phyloP scores from a whole-genome alignment of 2,113 vertebrate genomes.

The Thomomys bottae region DNA sequence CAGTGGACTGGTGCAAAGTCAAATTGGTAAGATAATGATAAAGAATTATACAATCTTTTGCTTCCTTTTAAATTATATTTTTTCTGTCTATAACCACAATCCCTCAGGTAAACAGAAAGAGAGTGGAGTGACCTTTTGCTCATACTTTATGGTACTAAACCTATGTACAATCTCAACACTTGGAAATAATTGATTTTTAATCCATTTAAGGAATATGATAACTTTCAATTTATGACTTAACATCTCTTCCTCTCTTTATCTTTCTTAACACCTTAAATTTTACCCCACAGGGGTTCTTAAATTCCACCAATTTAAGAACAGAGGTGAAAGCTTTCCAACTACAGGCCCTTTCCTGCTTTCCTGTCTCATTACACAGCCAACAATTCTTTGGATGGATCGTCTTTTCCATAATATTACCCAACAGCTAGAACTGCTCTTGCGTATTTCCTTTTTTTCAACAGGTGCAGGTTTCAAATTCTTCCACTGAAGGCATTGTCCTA shows the following conservation, averaged over 20 bases:
- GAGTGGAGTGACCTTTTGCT: constrained; percentile 1
- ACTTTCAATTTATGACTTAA: background rate
- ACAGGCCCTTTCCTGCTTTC: background rate
- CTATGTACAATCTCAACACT: background rate
- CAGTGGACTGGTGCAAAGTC: background rate
- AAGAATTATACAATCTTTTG: background rate
- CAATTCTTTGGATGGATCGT: background rate
- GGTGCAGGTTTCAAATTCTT: background rate
- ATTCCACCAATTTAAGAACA: background rate
- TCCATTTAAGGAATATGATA: background rate
- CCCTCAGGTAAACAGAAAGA: constrained; percentile 21
- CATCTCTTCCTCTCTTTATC: background rate
- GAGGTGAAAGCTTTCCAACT: background rate
- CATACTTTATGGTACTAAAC: background rate
- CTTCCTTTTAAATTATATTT: background rate
- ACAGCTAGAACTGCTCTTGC: background rate
- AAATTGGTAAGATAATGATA: background rate
- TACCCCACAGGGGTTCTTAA: background rate
- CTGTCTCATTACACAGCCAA: background rate
- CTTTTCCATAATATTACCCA: constrained; percentile 20
- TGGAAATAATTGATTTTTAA: background rate
- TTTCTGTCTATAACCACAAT: background rate
- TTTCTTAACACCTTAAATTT: background rate
- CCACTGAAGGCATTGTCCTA: background rate
- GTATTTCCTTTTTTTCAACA: background rate